These are phyloP conservation scores for Orbicella faveolata DNA, from an alignment of 64 coral and sea anemone species.

Conservation along the genomic window DNA sequence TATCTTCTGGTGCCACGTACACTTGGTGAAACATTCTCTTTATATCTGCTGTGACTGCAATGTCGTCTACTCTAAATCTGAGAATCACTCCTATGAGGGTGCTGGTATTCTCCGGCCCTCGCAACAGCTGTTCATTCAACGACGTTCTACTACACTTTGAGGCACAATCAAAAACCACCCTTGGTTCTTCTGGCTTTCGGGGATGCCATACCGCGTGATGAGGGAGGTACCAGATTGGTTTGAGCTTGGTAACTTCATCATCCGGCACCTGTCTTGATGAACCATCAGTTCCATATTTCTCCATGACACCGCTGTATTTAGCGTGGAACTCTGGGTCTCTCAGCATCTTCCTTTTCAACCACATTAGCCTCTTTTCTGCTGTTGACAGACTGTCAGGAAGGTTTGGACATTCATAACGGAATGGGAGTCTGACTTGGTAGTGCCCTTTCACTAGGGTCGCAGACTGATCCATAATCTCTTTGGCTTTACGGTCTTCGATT, in stretches of 20 bases:
- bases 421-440: constrained; percentile 58
- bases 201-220: constrained; percentile 66
- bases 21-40: constrained; percentile 61
- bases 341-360: too few relatives aligned
- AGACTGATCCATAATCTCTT: constrained; percentile 45
- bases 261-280: background rate
- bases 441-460: constrained; percentile 46
- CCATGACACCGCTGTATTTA: too few relatives aligned
- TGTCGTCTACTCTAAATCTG: constrained; percentile 7
- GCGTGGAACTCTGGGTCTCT: too few relatives aligned
- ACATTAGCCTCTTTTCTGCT: too few relatives aligned
- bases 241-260: constrained; percentile 45
- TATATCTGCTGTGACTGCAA: constrained; percentile 26
- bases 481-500: constrained; percentile 32
- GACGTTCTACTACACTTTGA: constrained; percentile 1
- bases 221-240: constrained; percentile 51
- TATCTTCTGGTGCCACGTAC: constrained; percentile 25
- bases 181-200: constrained; percentile 46
- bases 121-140: constrained; percentile 24
- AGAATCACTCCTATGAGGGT: constrained; percentile 28
- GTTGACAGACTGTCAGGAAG: background rate
- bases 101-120: constrained; percentile 37
- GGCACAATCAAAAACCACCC: constrained; percentile 50
- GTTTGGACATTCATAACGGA: constrained; percentile 53
- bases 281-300: too few relatives aligned